Evolutionary conservation across 2,113 vertebrate species (phyloP).

Genomic region (Rana temporaria): DNA sequence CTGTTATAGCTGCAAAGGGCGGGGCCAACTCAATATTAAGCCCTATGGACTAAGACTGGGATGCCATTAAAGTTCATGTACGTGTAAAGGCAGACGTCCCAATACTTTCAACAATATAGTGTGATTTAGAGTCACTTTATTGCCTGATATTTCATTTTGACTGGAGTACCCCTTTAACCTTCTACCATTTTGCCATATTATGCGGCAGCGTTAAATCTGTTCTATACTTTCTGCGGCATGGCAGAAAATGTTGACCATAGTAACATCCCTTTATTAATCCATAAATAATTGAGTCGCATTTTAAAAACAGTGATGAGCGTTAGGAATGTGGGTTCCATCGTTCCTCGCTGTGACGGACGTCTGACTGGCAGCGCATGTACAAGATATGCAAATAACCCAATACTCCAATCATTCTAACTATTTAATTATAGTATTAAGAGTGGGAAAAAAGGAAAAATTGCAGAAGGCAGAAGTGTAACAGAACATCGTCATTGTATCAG

Average conservation of each 20-base stretch:
- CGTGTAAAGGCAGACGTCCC: no score
- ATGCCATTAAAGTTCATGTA: no score
- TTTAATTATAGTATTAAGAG: neutral
- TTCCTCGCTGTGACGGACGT: conserved; percentile 17
- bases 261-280: conserved; percentile 34
- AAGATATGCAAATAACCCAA: conserved; percentile 48
- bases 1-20: no score
- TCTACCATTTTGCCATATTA: no score
- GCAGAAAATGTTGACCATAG: conserved; percentile 15
- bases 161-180: no score
- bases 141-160: no score
- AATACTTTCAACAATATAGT: no score
- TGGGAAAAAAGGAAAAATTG: neutral
- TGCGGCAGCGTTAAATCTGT: neutral
- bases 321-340: conserved; percentile 27
- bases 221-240: neutral
- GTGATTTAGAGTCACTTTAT: no score
- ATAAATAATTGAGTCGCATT: conserved; percentile 48
- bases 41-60: no score
- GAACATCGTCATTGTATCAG: no score
- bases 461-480: neutral
- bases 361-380: conserved; percentile 24
- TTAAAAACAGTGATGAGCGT: conserved; percentile 10
- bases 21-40: no score
- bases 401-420: neutral